Base-by-base conservation (phyloP, 2,888 invertebrate genomes). In the Argyresthia albistria region DNA sequence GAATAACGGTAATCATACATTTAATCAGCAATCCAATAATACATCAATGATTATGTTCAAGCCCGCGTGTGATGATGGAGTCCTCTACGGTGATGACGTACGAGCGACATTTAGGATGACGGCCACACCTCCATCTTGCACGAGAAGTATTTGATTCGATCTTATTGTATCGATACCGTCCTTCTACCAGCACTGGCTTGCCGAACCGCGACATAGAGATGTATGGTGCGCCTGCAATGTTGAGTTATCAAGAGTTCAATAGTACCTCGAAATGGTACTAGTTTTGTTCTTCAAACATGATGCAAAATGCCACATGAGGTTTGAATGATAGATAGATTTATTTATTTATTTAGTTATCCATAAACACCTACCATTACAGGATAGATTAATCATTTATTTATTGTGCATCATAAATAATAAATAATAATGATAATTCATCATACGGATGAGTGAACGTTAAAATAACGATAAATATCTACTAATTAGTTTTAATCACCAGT, bases 51-150 rank as follows among this genome's bases (percentile, higher is more conserved):
- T 54, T 54, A 12, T 56, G 55, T n/a, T 45, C n/a, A 8, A 11
- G n/a, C 35, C 50, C 50, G 37, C 43, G 12, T 10, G 10, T 49
- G 16, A 52, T 14, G 46, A 56, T 43, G 12, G 42, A 14, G 36
- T 56, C 43, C 0, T 46, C 15, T 1, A 52, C 35, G 14, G 53
- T 56, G 14, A 52, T 12, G n/a, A 56, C 8, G 10, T 43, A n/a
- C n/a, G 54, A 51, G 14, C 15, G 12, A 15, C 45, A 45, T 9
- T 25, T 10, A 12, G 53, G 50, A 36, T 37, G 15, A 16, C 50
- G 36, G n/a, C 35, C 16, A 52, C 79, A 80, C 42, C 62, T 67
- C 79, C 77, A 80, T 2, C 66, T 59, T 0, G 63, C 64, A 46
- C 62, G 64, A 0, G 58, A 50, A 7, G 75, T 73, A 16, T 50